A percentile compares a stretch with the other conserved stretches of the same genome.
phyloP scores from a whole-genome alignment of 2,888 invertebrate species.

The Candidula unifasciata region DNA sequence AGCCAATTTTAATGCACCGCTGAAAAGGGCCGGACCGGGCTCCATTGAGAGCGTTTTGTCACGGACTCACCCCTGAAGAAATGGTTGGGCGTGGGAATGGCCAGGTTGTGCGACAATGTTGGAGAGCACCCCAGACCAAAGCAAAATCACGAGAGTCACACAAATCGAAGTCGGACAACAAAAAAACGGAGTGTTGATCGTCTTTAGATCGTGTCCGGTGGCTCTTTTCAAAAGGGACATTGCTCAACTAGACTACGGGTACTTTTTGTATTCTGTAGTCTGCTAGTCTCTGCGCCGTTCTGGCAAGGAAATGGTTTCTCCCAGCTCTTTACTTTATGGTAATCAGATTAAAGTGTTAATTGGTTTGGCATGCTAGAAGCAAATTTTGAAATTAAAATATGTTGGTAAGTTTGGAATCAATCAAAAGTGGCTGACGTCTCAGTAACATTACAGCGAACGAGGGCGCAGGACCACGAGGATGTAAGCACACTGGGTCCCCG shows the following conservation, averaged over 20 bases:
- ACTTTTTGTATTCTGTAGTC: slow-evolving; percentile 17
- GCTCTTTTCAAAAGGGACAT: slow-evolving; percentile 38
- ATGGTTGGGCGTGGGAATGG: slow-evolving; percentile 50
- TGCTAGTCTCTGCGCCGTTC: not conserved
- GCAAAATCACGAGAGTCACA: slow-evolving; percentile 46
- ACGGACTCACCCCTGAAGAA: slow-evolving; percentile 43
- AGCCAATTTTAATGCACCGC: slow-evolving; percentile 50
- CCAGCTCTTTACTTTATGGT: too few species aligned
- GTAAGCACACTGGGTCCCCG: too few species aligned
- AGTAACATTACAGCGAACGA: not conserved
- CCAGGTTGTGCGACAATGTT: slow-evolving; percentile 44
- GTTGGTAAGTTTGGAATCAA: too few species aligned
- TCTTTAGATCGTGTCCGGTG: slow-evolving; percentile 50
- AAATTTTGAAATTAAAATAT: too few species aligned
- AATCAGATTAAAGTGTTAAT: too few species aligned
- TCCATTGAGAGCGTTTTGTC: slow-evolving; percentile 45
- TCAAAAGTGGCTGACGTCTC: not conserved
- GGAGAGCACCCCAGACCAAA: slow-evolving; percentile 48
- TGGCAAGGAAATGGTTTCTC: too few species aligned
- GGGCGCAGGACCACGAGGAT: too few species aligned
- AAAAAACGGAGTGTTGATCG: slow-evolving; percentile 49
- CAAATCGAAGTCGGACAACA: slow-evolving; percentile 50
- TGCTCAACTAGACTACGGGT: slow-evolving; percentile 11
- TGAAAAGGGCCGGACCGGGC: slow-evolving; percentile 37
- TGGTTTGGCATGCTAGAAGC: too few species aligned